Evolutionary conservation across 1,140 invertebrate genomes (phyloP).

Genomic region (Drosophila nannoptera): DNA sequence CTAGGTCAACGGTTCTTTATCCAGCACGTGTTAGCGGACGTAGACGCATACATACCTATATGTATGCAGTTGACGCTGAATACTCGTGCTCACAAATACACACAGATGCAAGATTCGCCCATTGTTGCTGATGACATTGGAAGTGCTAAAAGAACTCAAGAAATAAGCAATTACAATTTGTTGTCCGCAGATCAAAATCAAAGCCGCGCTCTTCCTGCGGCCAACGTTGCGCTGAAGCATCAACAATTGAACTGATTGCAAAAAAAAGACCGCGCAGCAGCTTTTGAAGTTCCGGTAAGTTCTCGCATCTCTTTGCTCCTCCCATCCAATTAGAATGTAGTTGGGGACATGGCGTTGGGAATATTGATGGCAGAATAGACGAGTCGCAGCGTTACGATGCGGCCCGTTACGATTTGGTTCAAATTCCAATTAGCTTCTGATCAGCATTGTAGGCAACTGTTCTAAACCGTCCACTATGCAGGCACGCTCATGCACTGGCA

Average conservation of each 20-base stretch:
- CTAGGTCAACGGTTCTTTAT: too few relatives aligned
- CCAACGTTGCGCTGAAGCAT: conserved; percentile 1
- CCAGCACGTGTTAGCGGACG: too few relatives aligned
- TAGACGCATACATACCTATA: conserved; percentile 2
- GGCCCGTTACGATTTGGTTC: too few relatives aligned
- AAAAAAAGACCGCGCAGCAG: conserved; percentile 11
- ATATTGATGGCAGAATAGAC: neutral
- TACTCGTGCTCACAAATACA: conserved; percentile 4
- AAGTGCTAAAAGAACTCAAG: conserved; percentile 11
- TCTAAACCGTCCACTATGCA: too few relatives aligned
- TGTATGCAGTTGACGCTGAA: conserved; percentile 9
- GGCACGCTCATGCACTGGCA: neutral
- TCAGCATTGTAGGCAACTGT: too few relatives aligned
- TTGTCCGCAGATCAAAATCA: conserved; percentile 40
- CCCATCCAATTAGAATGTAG: conserved; percentile 16
- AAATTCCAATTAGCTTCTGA: too few relatives aligned
- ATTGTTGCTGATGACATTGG: conserved; percentile 16
- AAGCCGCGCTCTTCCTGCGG: conserved; percentile 39
- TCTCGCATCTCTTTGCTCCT: neutral
- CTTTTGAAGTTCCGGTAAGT: conserved; percentile 31
- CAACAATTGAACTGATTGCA: conserved; percentile 12
- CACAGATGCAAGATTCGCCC: neutral
- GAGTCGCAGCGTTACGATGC: too few relatives aligned
- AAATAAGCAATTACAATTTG: conserved; percentile 35
- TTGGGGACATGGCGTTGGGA: conserved; percentile 2